Evolutionary conservation across 92 coral and sea anemone genomes (phyloP).

Genomic region (Actinernus sp.): DNA sequence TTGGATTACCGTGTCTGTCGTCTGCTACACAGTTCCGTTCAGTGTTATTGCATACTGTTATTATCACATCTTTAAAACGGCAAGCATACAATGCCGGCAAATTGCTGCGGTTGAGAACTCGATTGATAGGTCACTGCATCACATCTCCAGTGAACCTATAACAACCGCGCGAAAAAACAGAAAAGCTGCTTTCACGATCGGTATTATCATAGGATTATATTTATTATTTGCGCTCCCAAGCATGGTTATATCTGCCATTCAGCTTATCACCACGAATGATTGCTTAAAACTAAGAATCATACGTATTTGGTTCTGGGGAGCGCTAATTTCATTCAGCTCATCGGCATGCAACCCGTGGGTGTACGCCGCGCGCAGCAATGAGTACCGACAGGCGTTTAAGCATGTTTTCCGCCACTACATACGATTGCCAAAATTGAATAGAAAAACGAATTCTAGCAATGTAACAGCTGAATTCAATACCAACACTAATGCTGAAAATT

Average conservation of each 20-base stretch:
- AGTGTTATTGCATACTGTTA: constrained; percentile 67
- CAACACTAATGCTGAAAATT: too few species aligned
- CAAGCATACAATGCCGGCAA: constrained; percentile 39
- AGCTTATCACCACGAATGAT: constrained; percentile 44
- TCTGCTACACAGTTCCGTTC: constrained; percentile 72
- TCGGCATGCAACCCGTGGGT: constrained; percentile 85
- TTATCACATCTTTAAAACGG: constrained; percentile 69
- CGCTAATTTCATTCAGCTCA: constrained; percentile 61
- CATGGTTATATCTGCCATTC: constrained; percentile 72
- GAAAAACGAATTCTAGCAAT: too few species aligned
- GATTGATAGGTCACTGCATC: not conserved
- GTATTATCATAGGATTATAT: constrained; percentile 71
- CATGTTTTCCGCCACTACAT: not conserved
- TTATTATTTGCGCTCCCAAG: constrained; percentile 67
- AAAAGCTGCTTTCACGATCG: constrained; percentile 81
- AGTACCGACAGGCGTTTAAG: constrained; percentile 62
- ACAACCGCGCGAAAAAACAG: constrained; percentile 22
- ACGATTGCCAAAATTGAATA: too few species aligned
- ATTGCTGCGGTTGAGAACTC: constrained; percentile 51
- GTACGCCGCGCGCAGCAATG: constrained; percentile 66
- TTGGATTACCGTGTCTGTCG: constrained; percentile 59
- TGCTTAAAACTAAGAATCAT: constrained; percentile 69
- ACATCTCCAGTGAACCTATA: not conserved
- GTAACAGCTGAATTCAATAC: too few species aligned
- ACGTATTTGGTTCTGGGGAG: constrained; percentile 87